Evolutionary conservation across 2,888 invertebrate genomes (phyloP).

Genomic region (Himalopsyche japonica): DNA sequence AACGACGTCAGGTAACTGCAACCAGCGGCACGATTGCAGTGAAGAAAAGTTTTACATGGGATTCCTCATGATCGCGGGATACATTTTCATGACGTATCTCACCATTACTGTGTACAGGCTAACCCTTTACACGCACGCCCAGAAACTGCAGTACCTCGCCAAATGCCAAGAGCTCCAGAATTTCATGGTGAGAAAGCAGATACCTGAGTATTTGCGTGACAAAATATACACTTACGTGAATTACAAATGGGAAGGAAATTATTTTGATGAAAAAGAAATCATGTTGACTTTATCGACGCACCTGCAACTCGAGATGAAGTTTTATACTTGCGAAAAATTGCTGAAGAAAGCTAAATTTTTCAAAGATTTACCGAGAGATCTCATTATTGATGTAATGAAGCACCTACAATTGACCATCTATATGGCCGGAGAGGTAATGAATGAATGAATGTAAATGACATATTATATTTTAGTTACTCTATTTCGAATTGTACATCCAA

Average conservation of each 20-base stretch:
- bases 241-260: conserved; percentile 49
- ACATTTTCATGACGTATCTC: conserved; percentile 11
- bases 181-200: conserved; percentile 46
- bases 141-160: conserved; percentile 43
- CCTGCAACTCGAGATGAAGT: conserved; percentile 59
- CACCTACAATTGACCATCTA: conserved; percentile 58
- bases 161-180: conserved; percentile 46
- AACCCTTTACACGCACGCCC: background rate
- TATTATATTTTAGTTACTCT: background rate
- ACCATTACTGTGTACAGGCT: background rate
- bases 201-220: conserved; percentile 46
- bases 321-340: conserved; percentile 59
- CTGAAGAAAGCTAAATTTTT: conserved; percentile 61
- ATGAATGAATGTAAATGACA: too few relatives aligned
- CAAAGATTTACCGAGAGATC: conserved; percentile 54
- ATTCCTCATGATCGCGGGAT: conserved; percentile 6
- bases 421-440: conserved; percentile 62
- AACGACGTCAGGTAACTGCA: conserved; percentile 11
- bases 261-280: conserved; percentile 48
- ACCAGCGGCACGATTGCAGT: background rate
- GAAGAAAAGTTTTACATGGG: background rate
- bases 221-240: conserved; percentile 48
- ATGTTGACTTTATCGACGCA: conserved; percentile 50
- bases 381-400: conserved; percentile 58
- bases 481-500: too few relatives aligned